A percentile compares a stretch with the other conserved stretches of the same genome.
Conservation (phyloP, 2,113 vertebrate genomes). For the Urocitellus parryii region DNA sequence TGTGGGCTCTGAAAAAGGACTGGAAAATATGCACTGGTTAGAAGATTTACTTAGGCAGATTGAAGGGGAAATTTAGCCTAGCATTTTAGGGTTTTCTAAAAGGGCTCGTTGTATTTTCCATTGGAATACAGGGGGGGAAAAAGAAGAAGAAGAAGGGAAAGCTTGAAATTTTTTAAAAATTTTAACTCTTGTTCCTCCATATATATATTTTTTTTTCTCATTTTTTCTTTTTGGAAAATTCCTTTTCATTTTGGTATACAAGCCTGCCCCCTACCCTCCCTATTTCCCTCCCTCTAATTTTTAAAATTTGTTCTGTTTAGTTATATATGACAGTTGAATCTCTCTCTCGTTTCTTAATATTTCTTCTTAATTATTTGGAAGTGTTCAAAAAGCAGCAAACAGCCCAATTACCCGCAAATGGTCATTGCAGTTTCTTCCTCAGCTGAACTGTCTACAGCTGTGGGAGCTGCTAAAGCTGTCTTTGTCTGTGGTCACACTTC, state of each 20-base stretch:
- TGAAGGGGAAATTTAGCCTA: neutral
- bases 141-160: neutral
- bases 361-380: neutral
- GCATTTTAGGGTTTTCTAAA: constrained; percentile 28
- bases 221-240: neutral
- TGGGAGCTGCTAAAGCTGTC: neutral
- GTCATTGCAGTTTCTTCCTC: neutral
- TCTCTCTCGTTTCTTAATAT: neutral
- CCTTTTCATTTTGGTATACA: neutral
- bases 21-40: neutral
- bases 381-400: neutral
- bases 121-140: neutral
- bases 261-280: neutral
- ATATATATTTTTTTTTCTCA: neutral
- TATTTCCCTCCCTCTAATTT: too few relatives aligned
- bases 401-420: neutral
- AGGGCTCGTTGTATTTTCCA: neutral
- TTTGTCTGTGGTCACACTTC: neutral
- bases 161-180: neutral
- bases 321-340: neutral
- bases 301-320: neutral
- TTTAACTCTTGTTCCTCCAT: neutral
- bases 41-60: neutral
- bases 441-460: too few relatives aligned
- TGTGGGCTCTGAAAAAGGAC: neutral